Evolutionary conservation across 2,888 invertebrate genomes (phyloP).

Genomic region (Drosophila meridiana): DNA sequence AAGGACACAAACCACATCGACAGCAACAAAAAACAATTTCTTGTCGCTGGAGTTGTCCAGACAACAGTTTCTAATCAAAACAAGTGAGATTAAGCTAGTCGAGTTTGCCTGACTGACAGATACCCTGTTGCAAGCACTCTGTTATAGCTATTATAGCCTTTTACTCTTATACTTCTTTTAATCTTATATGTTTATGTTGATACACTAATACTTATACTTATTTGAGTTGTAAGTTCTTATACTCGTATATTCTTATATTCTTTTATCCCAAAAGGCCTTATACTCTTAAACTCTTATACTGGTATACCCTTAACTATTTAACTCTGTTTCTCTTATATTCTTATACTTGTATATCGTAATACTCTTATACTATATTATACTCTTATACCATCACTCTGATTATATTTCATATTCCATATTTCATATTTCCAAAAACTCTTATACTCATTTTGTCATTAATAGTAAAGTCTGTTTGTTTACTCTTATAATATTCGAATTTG

Average conservation of each 20-base stretch:
- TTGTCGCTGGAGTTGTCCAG: slow-evolving; percentile 13
- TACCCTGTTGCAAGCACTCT: neutral
- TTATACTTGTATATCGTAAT: neutral
- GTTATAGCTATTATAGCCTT: neutral
- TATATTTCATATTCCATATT: too few species aligned
- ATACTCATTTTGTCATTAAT: too few species aligned
- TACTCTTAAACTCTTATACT: neutral
- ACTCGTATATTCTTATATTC: neutral
- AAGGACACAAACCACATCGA: neutral
- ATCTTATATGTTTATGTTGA: too few species aligned
- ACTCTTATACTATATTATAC: neutral
- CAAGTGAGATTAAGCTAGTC: neutral
- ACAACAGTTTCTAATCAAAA: slow-evolving; percentile 60
- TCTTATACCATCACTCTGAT: neutral
- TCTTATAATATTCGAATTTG: neutral
- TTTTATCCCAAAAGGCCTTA: too few species aligned
- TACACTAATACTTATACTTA: neutral
- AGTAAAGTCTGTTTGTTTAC: neutral
- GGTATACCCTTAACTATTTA: too few species aligned
- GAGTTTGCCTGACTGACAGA: neutral
- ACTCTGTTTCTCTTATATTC: neutral
- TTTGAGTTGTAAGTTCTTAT: neutral
- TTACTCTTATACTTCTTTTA: neutral
- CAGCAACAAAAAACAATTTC: slow-evolving; percentile 17
- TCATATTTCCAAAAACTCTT: too few species aligned